Base-by-base conservation (phyloP, 2,888 invertebrate species). In the Lucinisca nassula region DNA sequence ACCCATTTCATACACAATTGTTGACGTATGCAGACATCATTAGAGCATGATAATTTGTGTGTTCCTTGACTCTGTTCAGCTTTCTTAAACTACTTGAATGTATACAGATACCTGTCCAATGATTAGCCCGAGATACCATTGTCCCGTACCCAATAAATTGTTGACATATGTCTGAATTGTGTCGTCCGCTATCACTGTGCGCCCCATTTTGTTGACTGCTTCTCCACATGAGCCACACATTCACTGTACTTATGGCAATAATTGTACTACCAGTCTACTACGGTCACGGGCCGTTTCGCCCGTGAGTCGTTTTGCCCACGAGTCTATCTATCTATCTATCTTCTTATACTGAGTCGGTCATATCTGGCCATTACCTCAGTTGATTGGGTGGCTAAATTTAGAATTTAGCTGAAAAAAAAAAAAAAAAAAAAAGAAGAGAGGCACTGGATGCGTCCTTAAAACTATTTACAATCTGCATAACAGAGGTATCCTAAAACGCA, bases 111-210 rank as follows among this genome's bases (percentile, higher is more conserved):
- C 94, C 92, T 95, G 94, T 79, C 95, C 95, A 38, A 95, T 92
- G 27, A 95, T 90, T 4, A 94, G 86, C 27, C 95, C 95, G n/a
- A 93, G 84, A 58, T 92, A 88, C 94, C 93, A 94, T 75, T 92
- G 90, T 67, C 91, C 93, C 40, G 84, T 80, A 61, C 85, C 74
- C 4, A 92, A 75, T 38, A 94, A 79, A 58, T 92, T 86, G n/a
- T 92, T 89, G 32, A 94, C 88, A 85, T 94, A 94, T 73, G 87
- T 77, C 70, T 95, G 92, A 49, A 93, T 89, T 73, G 87, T 83
- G 45, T 94, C 94, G 70, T 95, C 95, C 24, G 92, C 94, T 82
- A 93, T 78, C 40, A 94, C 86, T 35, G 93, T 92, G 81, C 93
- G 88, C 17, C 94, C 94, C 95, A 95, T 95, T 17, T 83, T 88